Percentiles rank a stretch among this genome's conserved stretches.
Evolutionary conservation across 2,888 invertebrate genomes (phyloP).

Genomic region (Drosophila ustulata): DNA sequence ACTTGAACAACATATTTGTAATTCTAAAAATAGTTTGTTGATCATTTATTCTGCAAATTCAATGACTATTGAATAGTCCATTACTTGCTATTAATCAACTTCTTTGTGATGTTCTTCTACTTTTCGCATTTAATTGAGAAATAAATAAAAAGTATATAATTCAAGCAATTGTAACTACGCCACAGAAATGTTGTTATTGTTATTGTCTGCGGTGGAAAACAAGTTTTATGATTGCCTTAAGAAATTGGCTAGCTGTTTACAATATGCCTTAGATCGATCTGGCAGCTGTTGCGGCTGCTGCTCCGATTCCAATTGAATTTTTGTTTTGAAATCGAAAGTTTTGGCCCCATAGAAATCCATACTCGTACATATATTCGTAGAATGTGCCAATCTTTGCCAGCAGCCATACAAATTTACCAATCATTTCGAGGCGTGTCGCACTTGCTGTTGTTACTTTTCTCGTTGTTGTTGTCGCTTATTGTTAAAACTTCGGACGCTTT

Average conservation of each 20-base stretch:
- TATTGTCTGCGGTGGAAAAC: constrained; percentile 8
- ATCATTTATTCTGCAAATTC: too few relatives aligned
- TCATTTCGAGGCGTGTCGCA: constrained; percentile 56
- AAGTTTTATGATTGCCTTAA: constrained; percentile 22
- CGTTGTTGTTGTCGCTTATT: constrained; percentile 17
- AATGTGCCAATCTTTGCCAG: constrained; percentile 56
- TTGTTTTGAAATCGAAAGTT: constrained; percentile 67
- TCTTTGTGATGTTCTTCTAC: constrained; percentile 2
- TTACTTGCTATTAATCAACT: not conserved
- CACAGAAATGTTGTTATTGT: constrained; percentile 8
- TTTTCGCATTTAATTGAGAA: constrained; percentile 5
- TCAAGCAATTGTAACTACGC: not conserved
- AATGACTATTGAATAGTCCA: not conserved
- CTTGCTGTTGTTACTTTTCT: constrained; percentile 24
- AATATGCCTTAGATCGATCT: constrained; percentile 25
- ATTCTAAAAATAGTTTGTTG: not conserved
- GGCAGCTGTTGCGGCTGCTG: constrained; percentile 25
- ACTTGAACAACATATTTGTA: not conserved
- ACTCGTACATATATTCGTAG: constrained; percentile 12
- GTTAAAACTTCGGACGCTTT: constrained; percentile 33
- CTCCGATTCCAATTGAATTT: constrained; percentile 32
- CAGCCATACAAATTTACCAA: constrained; percentile 46
- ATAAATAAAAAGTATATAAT: constrained; percentile 4
- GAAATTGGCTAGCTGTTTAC: constrained; percentile 22
- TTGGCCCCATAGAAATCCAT: constrained; percentile 25